These are phyloP conservation scores for Hypocryptadius cinnamomeus DNA, from an alignment of 2,113 vertebrate species.

Conservation along the genomic window DNA sequence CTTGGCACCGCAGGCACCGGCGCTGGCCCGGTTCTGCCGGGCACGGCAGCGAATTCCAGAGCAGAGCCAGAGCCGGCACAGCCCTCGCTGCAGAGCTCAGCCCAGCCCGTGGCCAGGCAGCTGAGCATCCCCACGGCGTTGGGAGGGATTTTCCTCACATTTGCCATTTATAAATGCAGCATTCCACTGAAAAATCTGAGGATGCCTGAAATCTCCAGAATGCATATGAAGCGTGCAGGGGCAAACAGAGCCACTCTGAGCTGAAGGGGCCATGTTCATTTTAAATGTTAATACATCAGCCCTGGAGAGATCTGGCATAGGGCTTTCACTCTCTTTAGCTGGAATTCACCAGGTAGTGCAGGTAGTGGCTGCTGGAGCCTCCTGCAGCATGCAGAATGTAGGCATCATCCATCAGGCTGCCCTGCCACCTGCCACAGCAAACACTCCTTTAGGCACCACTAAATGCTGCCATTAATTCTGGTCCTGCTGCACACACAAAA, in stretches of 20 bases:
- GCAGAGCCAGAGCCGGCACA: background rate
- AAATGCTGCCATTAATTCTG: slow-evolving; percentile 25
- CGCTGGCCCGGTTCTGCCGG: accelerated
- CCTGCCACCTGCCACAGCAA: slow-evolving; percentile 13
- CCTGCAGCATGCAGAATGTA: background rate
- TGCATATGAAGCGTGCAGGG: accelerated
- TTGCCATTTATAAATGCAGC: background rate
- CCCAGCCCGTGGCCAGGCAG: background rate
- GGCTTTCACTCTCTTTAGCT: background rate
- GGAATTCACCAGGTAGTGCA: background rate
- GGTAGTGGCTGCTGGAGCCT: background rate
- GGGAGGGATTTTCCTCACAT: background rate
- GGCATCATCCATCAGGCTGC: background rate
- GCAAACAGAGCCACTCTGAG: background rate
- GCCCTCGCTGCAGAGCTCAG: background rate
- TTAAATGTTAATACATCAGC: background rate
- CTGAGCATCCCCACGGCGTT: accelerated
- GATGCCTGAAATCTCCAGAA: background rate
- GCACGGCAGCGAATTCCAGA: background rate
- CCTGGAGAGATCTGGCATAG: background rate
- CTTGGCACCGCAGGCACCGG: background rate
- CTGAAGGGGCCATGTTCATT: background rate
- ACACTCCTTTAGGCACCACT: background rate
- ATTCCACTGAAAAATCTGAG: background rate
- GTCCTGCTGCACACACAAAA: slow-evolving; percentile 1